A percentile compares a stretch with the other conserved stretches of the same genome.
Evolutionary conservation across 2,113 vertebrate species (phyloP).

Genomic region (Cromileptes altivelis): DNA sequence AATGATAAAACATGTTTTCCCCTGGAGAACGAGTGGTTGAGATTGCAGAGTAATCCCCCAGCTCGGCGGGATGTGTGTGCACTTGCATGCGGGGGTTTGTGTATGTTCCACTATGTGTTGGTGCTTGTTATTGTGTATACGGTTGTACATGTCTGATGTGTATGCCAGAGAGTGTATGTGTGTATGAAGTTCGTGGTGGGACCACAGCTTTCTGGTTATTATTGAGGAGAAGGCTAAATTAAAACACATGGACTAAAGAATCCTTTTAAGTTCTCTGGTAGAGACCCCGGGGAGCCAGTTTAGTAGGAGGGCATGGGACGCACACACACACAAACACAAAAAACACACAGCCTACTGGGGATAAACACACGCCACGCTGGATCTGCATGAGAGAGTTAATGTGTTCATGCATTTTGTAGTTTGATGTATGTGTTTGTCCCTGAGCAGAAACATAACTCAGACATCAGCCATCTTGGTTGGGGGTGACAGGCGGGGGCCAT

Average conservation of each 20-base stretch:
- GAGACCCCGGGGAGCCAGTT: conserved; percentile 50
- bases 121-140: conserved; percentile 48
- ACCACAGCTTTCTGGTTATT: conserved; percentile 66
- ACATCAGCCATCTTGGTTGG: conserved; percentile 60
- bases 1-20: conserved; percentile 84
- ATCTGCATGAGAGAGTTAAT: conserved; percentile 65
- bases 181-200: conserved; percentile 49
- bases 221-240: conserved; percentile 72
- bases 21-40: conserved; percentile 73
- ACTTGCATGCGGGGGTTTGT: conserved; percentile 56
- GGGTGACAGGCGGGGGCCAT: conserved; percentile 38
- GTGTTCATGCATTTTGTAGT: conserved; percentile 62
- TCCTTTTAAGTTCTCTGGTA: conserved; percentile 72
- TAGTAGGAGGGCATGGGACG: conserved; percentile 35
- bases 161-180: conserved; percentile 9
- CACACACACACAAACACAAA: conserved; percentile 25
- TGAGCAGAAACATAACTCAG: conserved; percentile 33
- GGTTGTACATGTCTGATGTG: conserved; percentile 37
- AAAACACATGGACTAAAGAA: conserved; percentile 74
- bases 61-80: conserved; percentile 69
- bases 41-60: conserved; percentile 84
- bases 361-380: conserved; percentile 63
- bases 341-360: conserved; percentile 47
- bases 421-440: conserved; percentile 49
- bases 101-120: conserved; percentile 51